Evolutionary conservation across 2,797 vertebrate species (phyloP).

Genomic region (Delichon dasypus): DNA sequence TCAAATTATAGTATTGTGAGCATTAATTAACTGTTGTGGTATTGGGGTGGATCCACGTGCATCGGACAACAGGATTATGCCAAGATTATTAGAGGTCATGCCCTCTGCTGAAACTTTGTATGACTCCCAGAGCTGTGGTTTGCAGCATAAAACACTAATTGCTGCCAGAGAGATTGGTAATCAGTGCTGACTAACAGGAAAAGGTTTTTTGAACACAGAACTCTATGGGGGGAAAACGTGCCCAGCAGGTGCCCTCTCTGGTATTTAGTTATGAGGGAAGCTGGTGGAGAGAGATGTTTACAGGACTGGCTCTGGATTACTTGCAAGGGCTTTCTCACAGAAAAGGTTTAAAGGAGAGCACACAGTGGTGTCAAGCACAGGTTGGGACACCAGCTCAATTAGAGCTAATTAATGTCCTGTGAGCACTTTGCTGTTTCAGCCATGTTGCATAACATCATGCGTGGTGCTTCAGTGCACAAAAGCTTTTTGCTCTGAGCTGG

Average conservation of each 20-base stretch:
- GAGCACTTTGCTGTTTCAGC: slow-evolving; percentile 38
- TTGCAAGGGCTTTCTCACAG: not conserved
- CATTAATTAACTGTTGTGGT: not conserved
- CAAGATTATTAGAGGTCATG: not conserved
- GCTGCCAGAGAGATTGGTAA: slow-evolving; percentile 57
- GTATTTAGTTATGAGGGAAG: slow-evolving; percentile 35
- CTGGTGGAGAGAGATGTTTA: slow-evolving; percentile 11
- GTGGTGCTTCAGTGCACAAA: not conserved
- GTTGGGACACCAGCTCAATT: slow-evolving; percentile 59
- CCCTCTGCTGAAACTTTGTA: not conserved
- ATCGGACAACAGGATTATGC: not conserved
- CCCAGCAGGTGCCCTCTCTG: slow-evolving; percentile 57
- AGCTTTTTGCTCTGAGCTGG: slow-evolving; percentile 25
- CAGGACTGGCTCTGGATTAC: slow-evolving; percentile 21
- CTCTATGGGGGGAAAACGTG: slow-evolving; percentile 21
- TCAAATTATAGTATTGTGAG: not conserved
- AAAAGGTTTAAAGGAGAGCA: not conserved
- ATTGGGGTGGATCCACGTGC: not conserved
- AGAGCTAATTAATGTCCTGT: slow-evolving; percentile 56
- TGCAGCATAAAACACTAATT: not conserved
- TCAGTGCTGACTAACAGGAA: slow-evolving; percentile 70
- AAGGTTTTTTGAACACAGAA: slow-evolving; percentile 35
- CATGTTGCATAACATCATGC: not conserved
- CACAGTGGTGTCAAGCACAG: not conserved
- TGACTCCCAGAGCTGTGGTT: not conserved